Conservation (phyloP, 2,888 invertebrate genomes). For the Griposia aprilina region DNA sequence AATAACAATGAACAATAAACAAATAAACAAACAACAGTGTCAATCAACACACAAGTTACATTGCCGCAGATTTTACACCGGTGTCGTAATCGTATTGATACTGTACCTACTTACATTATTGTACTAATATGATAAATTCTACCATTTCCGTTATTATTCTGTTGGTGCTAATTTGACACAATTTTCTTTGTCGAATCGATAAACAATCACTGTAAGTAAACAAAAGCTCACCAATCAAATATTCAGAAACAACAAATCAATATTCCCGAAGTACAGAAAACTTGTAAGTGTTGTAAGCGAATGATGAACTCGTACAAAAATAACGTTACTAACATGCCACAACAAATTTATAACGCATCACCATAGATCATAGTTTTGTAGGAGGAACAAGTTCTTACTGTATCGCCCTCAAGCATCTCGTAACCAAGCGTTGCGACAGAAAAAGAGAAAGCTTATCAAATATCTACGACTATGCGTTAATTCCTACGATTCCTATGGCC, state of each 20-base stretch:
- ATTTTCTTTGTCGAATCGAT: background rate
- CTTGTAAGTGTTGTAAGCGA: background rate
- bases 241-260: slow-evolving; percentile 1
- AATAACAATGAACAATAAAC: slow-evolving; percentile 28
- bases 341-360: slow-evolving; percentile 31
- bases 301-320: background rate
- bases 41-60: slow-evolving; percentile 21
- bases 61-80: background rate
- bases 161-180: background rate
- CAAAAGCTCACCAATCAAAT: background rate
- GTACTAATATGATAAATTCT: slow-evolving; percentile 16
- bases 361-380: slow-evolving; percentile 34
- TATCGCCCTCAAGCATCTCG: slow-evolving; percentile 51
- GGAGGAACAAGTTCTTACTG: slow-evolving; percentile 33
- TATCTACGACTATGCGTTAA: slow-evolving; percentile 50
- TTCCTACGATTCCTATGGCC: slow-evolving; percentile 41
- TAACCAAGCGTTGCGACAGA: slow-evolving; percentile 48
- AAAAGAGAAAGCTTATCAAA: slow-evolving; percentile 69
- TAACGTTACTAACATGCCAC: slow-evolving; percentile 9
- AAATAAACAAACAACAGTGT: slow-evolving; percentile 9
- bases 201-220: background rate
- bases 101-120: background rate
- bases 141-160: background rate
- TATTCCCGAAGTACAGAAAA: background rate
- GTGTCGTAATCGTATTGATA: background rate